Evolutionary conservation across 1,140 invertebrate genomes (phyloP), one percentile per base, ranked within the genome.

Genomic region (Euura lappo): DNA sequence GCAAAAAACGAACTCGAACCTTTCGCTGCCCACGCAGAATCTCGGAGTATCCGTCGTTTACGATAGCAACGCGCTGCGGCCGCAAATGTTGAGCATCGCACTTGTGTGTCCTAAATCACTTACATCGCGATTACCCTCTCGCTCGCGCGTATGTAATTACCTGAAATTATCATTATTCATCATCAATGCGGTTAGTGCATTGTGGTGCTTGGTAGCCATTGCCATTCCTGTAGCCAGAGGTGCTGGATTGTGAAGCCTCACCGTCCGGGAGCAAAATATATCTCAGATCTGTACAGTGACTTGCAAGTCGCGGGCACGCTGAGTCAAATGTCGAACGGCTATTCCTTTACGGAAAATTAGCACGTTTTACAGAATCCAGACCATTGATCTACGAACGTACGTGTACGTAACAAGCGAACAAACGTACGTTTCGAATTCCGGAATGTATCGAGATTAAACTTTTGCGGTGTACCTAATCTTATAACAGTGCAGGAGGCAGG

Each of bases 131-230:
- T 75, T 73, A 77, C 72, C 74, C 13, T 28, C 28, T 28, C 43
- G 43, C 71, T 45, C 69, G 8, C 66, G 70, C 71, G 45, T 74
- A 72, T 77, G 71, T 75, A 77, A 75, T 77, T 77, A 77, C 72
- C 69, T 71, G 72, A 73, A 74, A 75, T 77, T 77, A 77, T 77
- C 76, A 75, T 77, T 77, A 77, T 73, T 77, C 76, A 77, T 72
- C 72, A 75, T 73, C 72, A 71, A 77, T 70, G 68, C 70, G 70
- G 51, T 60, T 60, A 60, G 51, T 60, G 51, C 51, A 60, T 60
- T 60, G 51, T 60, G 51, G 51, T 60, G 51, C 51, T 60, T 60
- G 51, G 51, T 60, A 60, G 51, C 51, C 51, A 60, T 60, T 60
- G 51, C 51, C 51, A 60, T 60, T 60, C 51, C 51, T n/a, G 5